Base-by-base conservation (phyloP, 2,113 vertebrate species). In the Pygathrix nemaeus region DNA sequence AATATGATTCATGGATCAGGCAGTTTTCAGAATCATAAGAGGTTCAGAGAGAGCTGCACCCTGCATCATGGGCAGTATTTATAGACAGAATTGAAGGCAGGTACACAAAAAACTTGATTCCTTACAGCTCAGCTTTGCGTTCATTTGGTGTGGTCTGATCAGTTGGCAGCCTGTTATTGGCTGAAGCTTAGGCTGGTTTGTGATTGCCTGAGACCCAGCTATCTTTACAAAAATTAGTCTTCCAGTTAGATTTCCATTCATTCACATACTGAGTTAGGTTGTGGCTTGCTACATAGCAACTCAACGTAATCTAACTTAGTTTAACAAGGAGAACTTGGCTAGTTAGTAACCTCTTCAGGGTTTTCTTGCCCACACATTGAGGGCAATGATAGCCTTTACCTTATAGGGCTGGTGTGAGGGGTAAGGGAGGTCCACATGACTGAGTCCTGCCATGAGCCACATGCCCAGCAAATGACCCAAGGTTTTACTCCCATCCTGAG, bases 401-500 rank as follows among this genome's bases (percentile, higher is more conserved):
- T 50, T 48, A 0, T 6, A 48, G 18, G 14, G 5, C 66, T 40
- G 25, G 20, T 16, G 14, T 57, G 38, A 91, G 43, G 25, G 43
- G 11, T 72, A 30, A 40, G 9, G 48, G 45, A 48, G 11, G 61
- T 76, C 66, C 16, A 1, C 9, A 27, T 11, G 52, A 57, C 21
- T 35, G 40, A 20, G 5, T 6, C 45, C 40, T 68, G 48, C 38
- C 35, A 50, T 18, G 14, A 27, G 6, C 55, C 61, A 61, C 2
- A 1, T 23, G 27, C 50, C 45, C 32, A 16, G 55, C 0, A 16
- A 25, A 35, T 1, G 3, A 23, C 50, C 12, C 7, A 0, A 11
- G 18, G 21, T 66, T 35, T 48, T 21, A 5, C 0, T 0, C 40
- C 66, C 11, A 9, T 38, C 27, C 20, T n/a, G 89, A 66, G 32